These are phyloP conservation scores for Rhyzopertha dominica DNA, from an alignment of 1,140 invertebrate genomes.

Conservation along the genomic window DNA sequence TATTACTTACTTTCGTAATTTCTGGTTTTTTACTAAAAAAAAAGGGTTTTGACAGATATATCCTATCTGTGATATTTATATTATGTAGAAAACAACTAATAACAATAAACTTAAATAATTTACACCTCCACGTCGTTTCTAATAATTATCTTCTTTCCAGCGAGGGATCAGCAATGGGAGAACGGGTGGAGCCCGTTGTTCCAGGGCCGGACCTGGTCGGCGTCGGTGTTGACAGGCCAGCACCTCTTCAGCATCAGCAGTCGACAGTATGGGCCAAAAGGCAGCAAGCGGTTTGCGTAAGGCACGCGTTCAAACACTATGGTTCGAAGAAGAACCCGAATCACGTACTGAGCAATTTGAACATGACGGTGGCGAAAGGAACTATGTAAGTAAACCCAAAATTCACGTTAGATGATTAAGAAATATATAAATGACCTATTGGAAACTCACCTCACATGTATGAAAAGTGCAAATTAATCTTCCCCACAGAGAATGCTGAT, in stretches of 20 bases:
- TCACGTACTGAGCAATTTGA: slow-evolving; percentile 76
- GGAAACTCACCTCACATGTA: too few species aligned
- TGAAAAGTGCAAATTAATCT: too few species aligned
- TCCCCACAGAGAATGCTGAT: too few species aligned
- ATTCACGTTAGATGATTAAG: too few species aligned
- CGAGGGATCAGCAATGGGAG: slow-evolving; percentile 38
- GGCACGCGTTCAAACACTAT: slow-evolving; percentile 79
- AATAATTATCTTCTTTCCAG: slow-evolving; percentile 40
- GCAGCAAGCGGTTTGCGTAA: slow-evolving; percentile 75
- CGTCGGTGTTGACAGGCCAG: slow-evolving; percentile 36
- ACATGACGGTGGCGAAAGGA: slow-evolving; percentile 87
- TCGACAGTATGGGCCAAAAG: slow-evolving; percentile 66
- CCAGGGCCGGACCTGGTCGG: slow-evolving; percentile 43
- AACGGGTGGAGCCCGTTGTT: slow-evolving; percentile 34
- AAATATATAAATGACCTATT: too few species aligned
- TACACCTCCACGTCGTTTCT: too few species aligned
- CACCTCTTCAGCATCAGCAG: slow-evolving; percentile 51
- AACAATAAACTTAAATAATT: too few species aligned
- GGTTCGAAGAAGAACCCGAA: slow-evolving; percentile 79
- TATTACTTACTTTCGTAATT: too few species aligned
- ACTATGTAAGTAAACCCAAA: slow-evolving; percentile 70
- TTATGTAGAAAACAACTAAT: too few species aligned
- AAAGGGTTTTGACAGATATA: too few species aligned
- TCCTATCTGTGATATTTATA: too few species aligned
- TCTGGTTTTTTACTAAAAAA: too few species aligned